A percentile compares a stretch with the other conserved stretches of the same genome.
These are phyloP conservation scores for Drosophila erecta DNA, from an alignment of 1,140 invertebrate species.

Conservation along the genomic window DNA sequence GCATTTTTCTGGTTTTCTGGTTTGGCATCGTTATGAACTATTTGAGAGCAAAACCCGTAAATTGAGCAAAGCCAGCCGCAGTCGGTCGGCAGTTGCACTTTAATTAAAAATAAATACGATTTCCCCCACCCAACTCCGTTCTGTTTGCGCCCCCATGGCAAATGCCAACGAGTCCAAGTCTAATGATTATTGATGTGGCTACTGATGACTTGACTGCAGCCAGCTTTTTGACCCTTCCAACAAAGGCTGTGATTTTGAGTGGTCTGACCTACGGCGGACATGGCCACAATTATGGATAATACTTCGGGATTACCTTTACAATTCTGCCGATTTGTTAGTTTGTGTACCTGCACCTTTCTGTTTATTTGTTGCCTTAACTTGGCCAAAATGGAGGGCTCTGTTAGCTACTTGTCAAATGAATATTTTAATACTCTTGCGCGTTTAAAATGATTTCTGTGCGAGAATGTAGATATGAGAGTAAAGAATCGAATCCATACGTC, in stretches of 20 bases:
- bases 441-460: too few species aligned
- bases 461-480: too few species aligned
- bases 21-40: slow-evolving; percentile 8
- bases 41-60: slow-evolving; percentile 35
- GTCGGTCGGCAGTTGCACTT: slow-evolving; percentile 64
- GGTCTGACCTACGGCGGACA: background rate
- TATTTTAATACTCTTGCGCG: slow-evolving; percentile 6
- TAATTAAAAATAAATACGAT: slow-evolving; percentile 67
- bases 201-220: slow-evolving; percentile 26
- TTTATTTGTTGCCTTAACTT: slow-evolving; percentile 11
- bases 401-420: background rate
- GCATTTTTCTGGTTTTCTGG: slow-evolving; percentile 27
- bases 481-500: too few species aligned
- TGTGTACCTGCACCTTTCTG: slow-evolving; percentile 8
- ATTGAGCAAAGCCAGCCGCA: slow-evolving; percentile 76
- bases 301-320: slow-evolving; percentile 10
- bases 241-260: slow-evolving; percentile 23
- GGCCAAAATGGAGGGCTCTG: slow-evolving; percentile 5
- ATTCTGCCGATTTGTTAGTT: slow-evolving; percentile 13
- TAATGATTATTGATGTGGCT: slow-evolving; percentile 59
- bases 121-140: too few species aligned
- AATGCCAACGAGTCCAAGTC: slow-evolving; percentile 52
- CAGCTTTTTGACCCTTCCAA: slow-evolving; percentile 19
- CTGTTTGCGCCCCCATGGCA: background rate
- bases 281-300: slow-evolving; percentile 7